These are phyloP conservation scores for Crambe crambe DNA, from an alignment of 37 sponge, comb jelly and placozoan genomes.

Conservation along the genomic window DNA sequence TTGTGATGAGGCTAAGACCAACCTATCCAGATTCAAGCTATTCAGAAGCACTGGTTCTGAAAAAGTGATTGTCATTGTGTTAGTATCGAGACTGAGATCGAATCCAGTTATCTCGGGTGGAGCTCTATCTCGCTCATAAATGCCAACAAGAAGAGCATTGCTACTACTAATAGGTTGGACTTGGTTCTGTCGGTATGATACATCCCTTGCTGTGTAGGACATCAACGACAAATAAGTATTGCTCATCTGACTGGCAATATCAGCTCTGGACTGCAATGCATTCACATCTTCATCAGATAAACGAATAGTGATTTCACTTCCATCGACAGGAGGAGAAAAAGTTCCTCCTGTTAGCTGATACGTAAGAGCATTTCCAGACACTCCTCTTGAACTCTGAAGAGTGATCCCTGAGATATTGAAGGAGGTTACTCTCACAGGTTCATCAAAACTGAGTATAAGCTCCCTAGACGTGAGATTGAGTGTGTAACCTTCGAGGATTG, in stretches of 20 bases:
- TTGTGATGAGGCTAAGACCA: slow-evolving; percentile 23
- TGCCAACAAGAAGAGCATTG: slow-evolving; percentile 13
- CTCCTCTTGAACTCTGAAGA: slow-evolving; percentile 34
- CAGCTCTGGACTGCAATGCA: slow-evolving; percentile 67
- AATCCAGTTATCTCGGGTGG: slow-evolving; percentile 63
- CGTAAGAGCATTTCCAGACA: slow-evolving; percentile 2
- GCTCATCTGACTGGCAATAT: slow-evolving; percentile 34
- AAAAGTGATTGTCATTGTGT: slow-evolving; percentile 65
- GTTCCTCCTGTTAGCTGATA: slow-evolving; percentile 41
- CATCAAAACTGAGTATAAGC: slow-evolving; percentile 77
- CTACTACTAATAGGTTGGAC: slow-evolving; percentile 29
- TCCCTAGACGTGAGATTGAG: slow-evolving; percentile 68
- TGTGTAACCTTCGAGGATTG: slow-evolving; percentile 38
- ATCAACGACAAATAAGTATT: slow-evolving; percentile 67
- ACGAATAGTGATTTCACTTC: slow-evolving; percentile 8
- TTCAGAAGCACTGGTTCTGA: slow-evolving; percentile 69
- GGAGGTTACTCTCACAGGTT: slow-evolving; percentile 63
- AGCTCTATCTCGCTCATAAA: slow-evolving; percentile 46
- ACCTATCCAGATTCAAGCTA: slow-evolving; percentile 34
- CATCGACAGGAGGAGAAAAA: slow-evolving; percentile 10
- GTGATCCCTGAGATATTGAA: slow-evolving; percentile 74
- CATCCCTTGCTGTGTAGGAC: slow-evolving; percentile 36
- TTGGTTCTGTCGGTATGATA: slow-evolving; percentile 58
- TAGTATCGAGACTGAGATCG: slow-evolving; percentile 57
- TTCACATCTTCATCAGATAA: slow-evolving; percentile 60